phyloP scores from a whole-genome alignment of 1,140 invertebrate species.

The Hyposmocoma kahamanoa region DNA sequence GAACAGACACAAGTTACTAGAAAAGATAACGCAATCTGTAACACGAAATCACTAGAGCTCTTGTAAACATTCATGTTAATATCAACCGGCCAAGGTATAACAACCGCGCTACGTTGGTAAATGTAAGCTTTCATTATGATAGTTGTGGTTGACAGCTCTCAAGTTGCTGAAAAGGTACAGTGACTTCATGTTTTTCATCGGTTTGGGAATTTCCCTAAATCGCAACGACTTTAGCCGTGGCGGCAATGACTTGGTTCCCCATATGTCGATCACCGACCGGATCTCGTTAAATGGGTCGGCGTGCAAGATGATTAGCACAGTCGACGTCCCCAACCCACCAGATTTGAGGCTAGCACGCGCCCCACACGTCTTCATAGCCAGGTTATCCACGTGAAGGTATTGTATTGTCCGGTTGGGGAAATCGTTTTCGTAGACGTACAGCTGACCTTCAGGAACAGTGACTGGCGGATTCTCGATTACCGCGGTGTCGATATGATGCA shows the following conservation, averaged over 20 bases:
- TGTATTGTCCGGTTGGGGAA: constrained; percentile 45
- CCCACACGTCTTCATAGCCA: constrained; percentile 46
- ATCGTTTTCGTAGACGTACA: constrained; percentile 55
- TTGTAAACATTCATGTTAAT: no score
- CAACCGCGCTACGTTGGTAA: no score
- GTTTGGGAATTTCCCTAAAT: background rate
- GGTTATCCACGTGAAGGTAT: constrained; percentile 54
- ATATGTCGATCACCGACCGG: constrained; percentile 50
- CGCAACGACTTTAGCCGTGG: background rate
- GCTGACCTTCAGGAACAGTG: constrained; percentile 41
- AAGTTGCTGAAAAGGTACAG: background rate
- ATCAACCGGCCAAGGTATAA: no score
- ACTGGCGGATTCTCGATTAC: constrained; percentile 48
- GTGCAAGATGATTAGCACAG: constrained; percentile 42
- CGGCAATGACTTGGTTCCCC: constrained; percentile 31
- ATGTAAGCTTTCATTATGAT: background rate
- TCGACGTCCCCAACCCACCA: constrained; percentile 36
- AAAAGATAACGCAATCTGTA: no score
- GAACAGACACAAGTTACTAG: no score
- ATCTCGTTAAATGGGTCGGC: constrained; percentile 47
- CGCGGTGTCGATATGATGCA: constrained; percentile 46
- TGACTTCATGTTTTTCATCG: background rate
- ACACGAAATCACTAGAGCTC: no score
- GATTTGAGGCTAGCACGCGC: constrained; percentile 38
- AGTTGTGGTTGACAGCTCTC: background rate